Base-by-base conservation (phyloP, 2,888 invertebrate species). In the Amorpha juglandis region DNA sequence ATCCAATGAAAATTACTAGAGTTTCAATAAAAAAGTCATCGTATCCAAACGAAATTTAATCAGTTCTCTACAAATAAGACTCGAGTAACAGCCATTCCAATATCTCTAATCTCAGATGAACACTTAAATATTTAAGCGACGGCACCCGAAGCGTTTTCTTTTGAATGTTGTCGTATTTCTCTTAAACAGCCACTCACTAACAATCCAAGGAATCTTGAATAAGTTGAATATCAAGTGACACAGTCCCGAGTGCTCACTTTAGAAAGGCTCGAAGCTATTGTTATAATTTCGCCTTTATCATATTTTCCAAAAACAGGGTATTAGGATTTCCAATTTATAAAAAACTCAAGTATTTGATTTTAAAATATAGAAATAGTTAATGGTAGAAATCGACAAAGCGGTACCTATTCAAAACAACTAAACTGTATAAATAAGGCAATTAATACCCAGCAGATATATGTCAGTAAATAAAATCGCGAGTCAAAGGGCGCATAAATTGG, bases 141-240 rank as follows among this genome's bases (percentile, higher is more conserved):
- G n/a, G 11, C 58, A 58, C 58, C 42, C 38, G 38, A 58, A 58
- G 16, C 53, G 16, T 55, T 35, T 19, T 38, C 16, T 38, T 58
- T 53, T 6, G 33, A 53, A 35, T 33, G n/a, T 53, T 35, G n/a
- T 53, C 35, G 55, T 55, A 55, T 55, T 58, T 58, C 42, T 58
- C 58, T 38, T 42, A 58, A 58, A 58, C 58, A 58, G 42, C 58
- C 38, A 19, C 58, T 58, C 16, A 21, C 51, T 11, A 51, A 51
- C 9, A 51, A 35, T 55, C 11, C 38, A n/a, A 38, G 35, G 11
- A 19, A 42, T 58, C 38, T 58, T 11, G 38, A 19, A 58, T 42
- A 58, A 58, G 58, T 58, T 42, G 38, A 42, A 58, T 58, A 58
- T 58, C 38, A 58, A 58, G 42, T 42, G 58, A 58, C 38, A 19